These are phyloP conservation scores for Ormyrus labotus DNA, from an alignment of 2,888 invertebrate genomes.

Conservation along the genomic window DNA sequence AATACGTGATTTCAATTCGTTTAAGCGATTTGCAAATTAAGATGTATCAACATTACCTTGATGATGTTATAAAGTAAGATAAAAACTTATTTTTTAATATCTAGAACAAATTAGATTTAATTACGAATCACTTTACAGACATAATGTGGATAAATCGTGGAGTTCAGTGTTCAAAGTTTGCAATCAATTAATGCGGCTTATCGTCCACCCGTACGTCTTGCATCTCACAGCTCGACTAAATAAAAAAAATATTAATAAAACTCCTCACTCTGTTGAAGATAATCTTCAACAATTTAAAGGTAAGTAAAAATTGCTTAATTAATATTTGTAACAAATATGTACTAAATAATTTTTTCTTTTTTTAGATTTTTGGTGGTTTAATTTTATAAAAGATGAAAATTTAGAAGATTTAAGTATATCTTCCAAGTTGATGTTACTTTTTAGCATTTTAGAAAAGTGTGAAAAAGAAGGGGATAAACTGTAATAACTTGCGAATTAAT, in stretches of 20 bases:
- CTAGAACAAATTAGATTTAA: neutral
- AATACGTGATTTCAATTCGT: conserved; percentile 92
- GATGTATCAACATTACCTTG: conserved; percentile 86
- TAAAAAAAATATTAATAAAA: neutral
- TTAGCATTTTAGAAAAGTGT: conserved; percentile 90
- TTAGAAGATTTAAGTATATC: conserved; percentile 84
- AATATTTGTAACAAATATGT: neutral
- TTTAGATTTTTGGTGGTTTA: conserved; percentile 84
- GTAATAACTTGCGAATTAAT: conserved; percentile 76
- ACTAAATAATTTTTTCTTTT: neutral
- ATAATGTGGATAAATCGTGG: neutral
- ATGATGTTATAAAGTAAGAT: conserved; percentile 77
- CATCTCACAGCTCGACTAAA: neutral
- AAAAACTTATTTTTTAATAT: conserved; percentile 1
- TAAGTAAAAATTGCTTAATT: neutral
- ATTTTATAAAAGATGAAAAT: conserved; percentile 84
- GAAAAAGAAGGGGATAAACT: conserved; percentile 96
- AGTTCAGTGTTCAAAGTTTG: conserved; percentile 36
- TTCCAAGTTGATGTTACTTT: conserved; percentile 86
- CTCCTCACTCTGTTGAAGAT: no score
- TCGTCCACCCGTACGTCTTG: conserved; percentile 40
- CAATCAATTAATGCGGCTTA: conserved; percentile 24
- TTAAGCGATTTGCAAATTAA: conserved; percentile 87
- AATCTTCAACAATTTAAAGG: neutral
- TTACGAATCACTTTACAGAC: conserved; percentile 11